These are phyloP conservation scores for Ursus arctos DNA, from an alignment of 2,113 vertebrate genomes.

Conservation along the genomic window DNA sequence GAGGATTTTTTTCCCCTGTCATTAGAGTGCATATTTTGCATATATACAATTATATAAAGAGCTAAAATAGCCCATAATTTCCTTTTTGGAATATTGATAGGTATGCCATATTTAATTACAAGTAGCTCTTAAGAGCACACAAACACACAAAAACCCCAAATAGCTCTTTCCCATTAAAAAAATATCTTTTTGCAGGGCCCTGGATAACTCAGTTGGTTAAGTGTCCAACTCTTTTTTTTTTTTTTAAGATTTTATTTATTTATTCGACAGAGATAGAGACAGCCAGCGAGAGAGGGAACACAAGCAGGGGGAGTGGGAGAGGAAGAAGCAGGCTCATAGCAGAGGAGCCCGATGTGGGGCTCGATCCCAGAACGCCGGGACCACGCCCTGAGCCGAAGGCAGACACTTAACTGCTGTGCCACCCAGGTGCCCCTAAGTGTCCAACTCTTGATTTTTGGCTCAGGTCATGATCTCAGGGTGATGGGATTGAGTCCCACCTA, in stretches of 20 bases:
- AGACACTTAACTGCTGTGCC: too few species aligned
- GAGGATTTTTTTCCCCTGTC: not conserved
- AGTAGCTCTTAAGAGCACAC: not conserved
- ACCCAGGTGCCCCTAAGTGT: not conserved
- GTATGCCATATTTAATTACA: slow-evolving; percentile 13
- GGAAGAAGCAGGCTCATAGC: too few species aligned
- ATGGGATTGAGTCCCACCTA: not conserved
- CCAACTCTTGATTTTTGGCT: not conserved
- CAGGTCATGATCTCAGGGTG: not conserved
- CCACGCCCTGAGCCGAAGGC: too few species aligned
- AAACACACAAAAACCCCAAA: not conserved
- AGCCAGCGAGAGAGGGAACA: too few species aligned
- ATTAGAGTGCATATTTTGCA: not conserved
- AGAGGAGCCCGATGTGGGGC: too few species aligned
- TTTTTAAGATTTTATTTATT: too few species aligned
- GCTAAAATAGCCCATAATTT: not conserved
- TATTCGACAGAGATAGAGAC: too few species aligned
- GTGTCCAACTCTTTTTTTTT: not conserved
- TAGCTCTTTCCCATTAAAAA: not conserved
- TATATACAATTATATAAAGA: not conserved
- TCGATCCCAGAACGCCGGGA: too few species aligned
- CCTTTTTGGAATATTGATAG: not conserved
- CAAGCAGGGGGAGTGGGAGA: too few species aligned
- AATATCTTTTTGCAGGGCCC: not conserved
- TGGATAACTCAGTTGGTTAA: not conserved